Evolutionary conservation across 2,888 invertebrate species (phyloP).

Genomic region (Laothoe populi): DNA sequence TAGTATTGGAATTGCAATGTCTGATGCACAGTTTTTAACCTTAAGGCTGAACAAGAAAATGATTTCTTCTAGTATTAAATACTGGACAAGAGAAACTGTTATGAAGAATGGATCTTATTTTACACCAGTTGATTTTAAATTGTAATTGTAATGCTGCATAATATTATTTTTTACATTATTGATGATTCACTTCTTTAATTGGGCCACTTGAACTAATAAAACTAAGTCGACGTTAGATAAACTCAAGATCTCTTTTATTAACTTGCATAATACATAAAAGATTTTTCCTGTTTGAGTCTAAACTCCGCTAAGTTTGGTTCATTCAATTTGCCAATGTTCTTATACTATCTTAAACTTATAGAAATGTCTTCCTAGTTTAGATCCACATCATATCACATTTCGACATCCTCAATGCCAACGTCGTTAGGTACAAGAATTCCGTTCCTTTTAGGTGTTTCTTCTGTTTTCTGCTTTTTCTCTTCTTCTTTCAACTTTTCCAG

Average conservation of each 20-base stretch:
- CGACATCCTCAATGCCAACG: constrained; percentile 66
- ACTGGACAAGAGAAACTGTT: no score
- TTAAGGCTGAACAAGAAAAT: no score
- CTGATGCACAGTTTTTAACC: no score
- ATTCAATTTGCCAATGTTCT: neutral
- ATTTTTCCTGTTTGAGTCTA: neutral
- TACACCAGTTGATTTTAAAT: neutral
- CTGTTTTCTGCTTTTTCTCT: constrained; percentile 52
- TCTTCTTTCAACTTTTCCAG: constrained; percentile 60
- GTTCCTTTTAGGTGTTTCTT: constrained; percentile 54
- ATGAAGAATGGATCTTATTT: neutral
- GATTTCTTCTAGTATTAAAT: no score
- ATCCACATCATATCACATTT: constrained; percentile 61
- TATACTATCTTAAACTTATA: neutral
- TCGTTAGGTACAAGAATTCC: constrained; percentile 64
- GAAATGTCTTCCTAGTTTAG: constrained; percentile 5
- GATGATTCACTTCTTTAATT: neutral
- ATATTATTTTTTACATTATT: neutral
- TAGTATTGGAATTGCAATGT: no score
- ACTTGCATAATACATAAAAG: neutral
- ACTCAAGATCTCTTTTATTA: no score
- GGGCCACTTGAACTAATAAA: neutral
- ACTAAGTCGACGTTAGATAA: neutral
- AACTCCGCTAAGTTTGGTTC: neutral
- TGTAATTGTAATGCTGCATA: neutral